Evolutionary conservation across 2,797 vertebrate genomes (phyloP).

Genomic region (Sardinella longiceps): DNA sequence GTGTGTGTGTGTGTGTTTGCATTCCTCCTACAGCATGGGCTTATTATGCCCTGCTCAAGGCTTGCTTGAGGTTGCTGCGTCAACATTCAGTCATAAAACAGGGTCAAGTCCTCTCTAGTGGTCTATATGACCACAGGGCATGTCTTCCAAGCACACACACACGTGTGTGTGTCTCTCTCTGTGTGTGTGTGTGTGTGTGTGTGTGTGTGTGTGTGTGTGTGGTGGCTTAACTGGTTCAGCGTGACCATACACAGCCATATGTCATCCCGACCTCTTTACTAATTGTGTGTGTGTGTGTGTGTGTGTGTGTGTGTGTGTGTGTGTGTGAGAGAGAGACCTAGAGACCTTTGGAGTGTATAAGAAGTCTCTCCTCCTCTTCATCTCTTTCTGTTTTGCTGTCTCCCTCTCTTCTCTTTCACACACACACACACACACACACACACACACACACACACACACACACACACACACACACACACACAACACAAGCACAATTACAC

Average conservation of each 20-base stretch:
- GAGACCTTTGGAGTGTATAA: not conserved
- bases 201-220: not conserved
- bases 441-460: constrained; percentile 11
- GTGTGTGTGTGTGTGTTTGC: not conserved
- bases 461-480: constrained; percentile 13
- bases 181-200: not conserved
- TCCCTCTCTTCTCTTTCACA: not conserved
- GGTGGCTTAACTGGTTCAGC: constrained; percentile 64
- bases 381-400: not conserved
- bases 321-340: not conserved
- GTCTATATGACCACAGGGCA: constrained; percentile 24
- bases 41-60: not conserved
- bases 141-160: constrained; percentile 43
- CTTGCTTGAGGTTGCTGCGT: not conserved
- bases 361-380: constrained; percentile 33
- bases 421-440: constrained; percentile 23
- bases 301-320: no score
- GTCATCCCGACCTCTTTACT: constrained; percentile 42
- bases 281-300: no score
- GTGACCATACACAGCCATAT: constrained; percentile 36
- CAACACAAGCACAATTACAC: not conserved
- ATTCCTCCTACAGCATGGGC: not conserved
- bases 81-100: constrained; percentile 12
- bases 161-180: no score
- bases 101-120: constrained; percentile 4